Evolutionary conservation across 2,888 invertebrate genomes (phyloP), one percentile per base, ranked within the genome.

Genomic region (Phasia obesa): DNA sequence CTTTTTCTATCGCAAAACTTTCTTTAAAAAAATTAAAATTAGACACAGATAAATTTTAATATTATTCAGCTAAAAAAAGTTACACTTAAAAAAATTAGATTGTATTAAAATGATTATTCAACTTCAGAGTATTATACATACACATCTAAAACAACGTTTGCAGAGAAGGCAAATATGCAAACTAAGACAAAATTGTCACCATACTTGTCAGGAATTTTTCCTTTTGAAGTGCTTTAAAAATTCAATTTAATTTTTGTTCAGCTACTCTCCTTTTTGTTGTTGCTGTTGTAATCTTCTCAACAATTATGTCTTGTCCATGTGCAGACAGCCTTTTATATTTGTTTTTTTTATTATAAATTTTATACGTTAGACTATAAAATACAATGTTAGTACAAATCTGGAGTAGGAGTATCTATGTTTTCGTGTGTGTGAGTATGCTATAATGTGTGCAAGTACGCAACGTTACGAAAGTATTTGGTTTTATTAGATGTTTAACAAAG

Each of bases 111-210:
- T n/a, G n/a, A n/a, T n/a, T n/a, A n/a, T n/a, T n/a, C n/a, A n/a
- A n/a, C n/a, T n/a, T n/a, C n/a, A n/a, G n/a, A n/a, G n/a, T n/a
- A n/a, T n/a, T 38, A 38, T 38, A 38, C 38, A 38, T 13, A 38
- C 42, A n/a, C 25, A 2, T 55, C 17, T 27, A 6, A 35, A 17
- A 17, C 3, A 9, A 31, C 13, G 38, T 67, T 17, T 27, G 23
- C 21, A 21, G 17, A 15, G 13, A 42, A 42, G 1, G 7, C 17
- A 27, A 55, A 85, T 87, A 86, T 87, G 88, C 87, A 87, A 87
- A 88, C 88, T 88, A 88, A 88, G 87, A 87, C 87, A 87, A 73
- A 87, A 86, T 87, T 88, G 88, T 88, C 88, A 88, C 88, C 88
- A 88, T 85, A 86, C 86, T 87, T 89, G 87, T 89, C 89, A 89